phyloP scores from a whole-genome alignment of 1,140 invertebrate genomes.

The Thalassaphorura encarpata region DNA sequence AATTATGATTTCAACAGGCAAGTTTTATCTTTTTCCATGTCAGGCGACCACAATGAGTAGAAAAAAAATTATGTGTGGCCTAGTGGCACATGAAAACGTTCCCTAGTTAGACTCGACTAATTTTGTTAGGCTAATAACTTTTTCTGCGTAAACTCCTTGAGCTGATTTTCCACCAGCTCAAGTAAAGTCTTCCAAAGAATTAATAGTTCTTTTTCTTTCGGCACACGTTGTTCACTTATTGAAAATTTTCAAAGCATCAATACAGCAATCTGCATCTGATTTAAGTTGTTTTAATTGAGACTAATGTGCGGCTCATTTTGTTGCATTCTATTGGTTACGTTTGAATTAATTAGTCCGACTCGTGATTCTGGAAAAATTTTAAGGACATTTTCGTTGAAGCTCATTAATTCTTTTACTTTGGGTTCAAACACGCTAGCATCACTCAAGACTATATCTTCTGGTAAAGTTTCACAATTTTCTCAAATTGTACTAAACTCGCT shows the following conservation, averaged over 20 bases:
- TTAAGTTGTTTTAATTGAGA: slow-evolving; percentile 56
- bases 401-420: slow-evolving; percentile 55
- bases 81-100: too few species aligned
- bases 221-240: slow-evolving; percentile 68
- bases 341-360: slow-evolving; percentile 64
- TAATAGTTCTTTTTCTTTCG: too few species aligned
- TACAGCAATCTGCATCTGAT: slow-evolving; percentile 54
- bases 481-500: slow-evolving; percentile 64
- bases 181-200: too few species aligned
- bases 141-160: slow-evolving; percentile 18
- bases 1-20: too few species aligned
- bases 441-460: slow-evolving; percentile 56
- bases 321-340: slow-evolving; percentile 64
- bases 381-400: slow-evolving; percentile 59
- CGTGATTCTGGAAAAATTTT: slow-evolving; percentile 68
- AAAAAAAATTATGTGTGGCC: too few species aligned
- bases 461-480: slow-evolving; percentile 44
- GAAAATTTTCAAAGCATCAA: slow-evolving; percentile 54
- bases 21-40: too few species aligned
- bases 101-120: slow-evolving; percentile 49
- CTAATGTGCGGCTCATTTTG: slow-evolving; percentile 53
- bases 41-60: too few species aligned
- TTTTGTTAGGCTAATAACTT: slow-evolving; percentile 35
- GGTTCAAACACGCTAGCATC: slow-evolving; percentile 52
- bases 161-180: slow-evolving; percentile 54